phyloP scores from a whole-genome alignment of 37 sponge, comb jelly and placozoan species.

The Bolinopsis microptera region DNA sequence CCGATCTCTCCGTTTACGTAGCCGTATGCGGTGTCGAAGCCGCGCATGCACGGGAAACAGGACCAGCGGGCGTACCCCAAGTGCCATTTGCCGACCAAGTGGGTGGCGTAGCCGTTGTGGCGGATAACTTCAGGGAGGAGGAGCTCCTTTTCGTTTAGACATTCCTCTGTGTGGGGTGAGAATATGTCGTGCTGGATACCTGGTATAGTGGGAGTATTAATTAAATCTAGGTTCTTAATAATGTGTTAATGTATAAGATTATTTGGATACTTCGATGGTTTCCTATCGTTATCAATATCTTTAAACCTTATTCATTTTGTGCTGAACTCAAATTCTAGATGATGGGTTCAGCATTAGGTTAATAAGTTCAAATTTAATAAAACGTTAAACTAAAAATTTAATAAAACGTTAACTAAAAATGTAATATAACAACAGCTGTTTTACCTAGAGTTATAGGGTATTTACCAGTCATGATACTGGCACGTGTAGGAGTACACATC shows the following conservation, averaged over 20 bases:
- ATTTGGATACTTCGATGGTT: too few species aligned
- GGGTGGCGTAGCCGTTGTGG: conserved; percentile 68
- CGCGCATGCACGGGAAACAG: conserved; percentile 63
- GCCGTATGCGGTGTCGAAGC: conserved; percentile 69
- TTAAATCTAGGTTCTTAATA: too few species aligned
- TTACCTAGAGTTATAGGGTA: neutral
- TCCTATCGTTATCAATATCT: too few species aligned
- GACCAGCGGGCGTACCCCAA: conserved; percentile 63
- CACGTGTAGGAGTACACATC: conserved; percentile 1
- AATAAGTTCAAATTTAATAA: too few species aligned
- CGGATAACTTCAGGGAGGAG: neutral
- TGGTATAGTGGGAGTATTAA: too few species aligned
- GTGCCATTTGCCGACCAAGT: conserved; percentile 71
- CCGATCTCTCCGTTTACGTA: conserved; percentile 67
- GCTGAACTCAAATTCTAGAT: too few species aligned
- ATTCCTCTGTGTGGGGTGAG: neutral
- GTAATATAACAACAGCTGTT: too few species aligned
- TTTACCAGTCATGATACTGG: neutral
- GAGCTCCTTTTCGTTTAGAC: neutral
- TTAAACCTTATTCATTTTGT: too few species aligned
- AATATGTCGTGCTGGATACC: neutral
- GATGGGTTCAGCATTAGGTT: too few species aligned
- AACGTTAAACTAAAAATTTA: too few species aligned
- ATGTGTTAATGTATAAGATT: too few species aligned
- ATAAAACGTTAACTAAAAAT: too few species aligned